Evolutionary conservation across 2,888 invertebrate species (phyloP).

Genomic region (Patella depressa): DNA sequence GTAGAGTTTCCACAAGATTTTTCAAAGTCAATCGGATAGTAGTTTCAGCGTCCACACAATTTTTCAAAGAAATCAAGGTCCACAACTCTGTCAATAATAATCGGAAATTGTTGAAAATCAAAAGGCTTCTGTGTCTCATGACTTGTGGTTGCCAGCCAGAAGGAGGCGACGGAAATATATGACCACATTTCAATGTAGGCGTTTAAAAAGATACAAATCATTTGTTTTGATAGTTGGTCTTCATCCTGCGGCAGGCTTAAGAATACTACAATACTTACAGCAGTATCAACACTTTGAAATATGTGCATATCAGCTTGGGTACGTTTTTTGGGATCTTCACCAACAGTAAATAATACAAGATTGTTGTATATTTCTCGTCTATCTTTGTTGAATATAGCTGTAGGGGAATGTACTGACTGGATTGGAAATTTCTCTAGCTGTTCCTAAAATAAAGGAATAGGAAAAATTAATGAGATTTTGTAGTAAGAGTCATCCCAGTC

Average conservation of each 20-base stretch:
- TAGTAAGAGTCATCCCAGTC: too few species aligned
- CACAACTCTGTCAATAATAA: too few species aligned
- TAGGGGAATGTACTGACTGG: conserved; percentile 92
- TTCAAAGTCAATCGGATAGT: too few species aligned
- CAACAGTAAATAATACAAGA: conserved; percentile 96
- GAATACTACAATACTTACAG: conserved; percentile 68
- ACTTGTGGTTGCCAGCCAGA: too few species aligned
- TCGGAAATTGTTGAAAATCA: too few species aligned
- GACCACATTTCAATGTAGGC: too few species aligned
- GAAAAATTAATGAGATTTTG: neutral
- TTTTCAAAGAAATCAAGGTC: too few species aligned
- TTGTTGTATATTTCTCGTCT: conserved; percentile 99
- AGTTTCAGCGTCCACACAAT: too few species aligned
- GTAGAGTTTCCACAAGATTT: too few species aligned
- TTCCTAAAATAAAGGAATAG: conserved; percentile 77
- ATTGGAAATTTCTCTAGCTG: conserved; percentile 97
- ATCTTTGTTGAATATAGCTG: conserved; percentile 96
- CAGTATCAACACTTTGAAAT: conserved; percentile 78
- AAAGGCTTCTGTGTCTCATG: too few species aligned
- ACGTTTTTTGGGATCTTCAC: conserved; percentile 75
- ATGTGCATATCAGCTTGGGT: conserved; percentile 92
- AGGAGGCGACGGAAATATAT: too few species aligned
- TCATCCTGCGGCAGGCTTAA: neutral
- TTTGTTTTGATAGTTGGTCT: neutral
- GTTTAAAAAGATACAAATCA: neutral